phyloP scores from a whole-genome alignment of 2,113 vertebrate species.

The Anoura caudifer region DNA sequence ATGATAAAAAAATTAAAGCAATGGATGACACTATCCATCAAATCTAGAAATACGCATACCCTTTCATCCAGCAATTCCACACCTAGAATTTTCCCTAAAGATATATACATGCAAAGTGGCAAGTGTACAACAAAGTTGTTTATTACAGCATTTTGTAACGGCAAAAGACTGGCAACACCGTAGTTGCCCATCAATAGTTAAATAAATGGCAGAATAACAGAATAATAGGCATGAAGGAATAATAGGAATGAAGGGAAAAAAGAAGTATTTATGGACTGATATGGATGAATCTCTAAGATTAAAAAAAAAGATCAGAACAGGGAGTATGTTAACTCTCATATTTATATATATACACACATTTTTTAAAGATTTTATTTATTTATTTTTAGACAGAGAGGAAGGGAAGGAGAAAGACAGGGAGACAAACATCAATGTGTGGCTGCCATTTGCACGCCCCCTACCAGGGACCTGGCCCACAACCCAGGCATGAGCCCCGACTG shows the following conservation, averaged over 20 bases:
- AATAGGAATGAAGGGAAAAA: neutral
- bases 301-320: neutral
- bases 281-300: neutral
- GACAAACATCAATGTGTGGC: too few species aligned
- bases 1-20: slow-evolving; percentile 33
- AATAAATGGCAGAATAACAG: neutral
- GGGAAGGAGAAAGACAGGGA: too few species aligned
- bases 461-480: too few species aligned
- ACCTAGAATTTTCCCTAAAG: slow-evolving; percentile 28
- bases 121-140: neutral
- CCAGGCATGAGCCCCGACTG: too few species aligned
- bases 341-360: too few species aligned
- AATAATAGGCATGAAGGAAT: neutral
- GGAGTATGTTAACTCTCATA: neutral
- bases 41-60: neutral
- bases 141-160: slow-evolving; percentile 11
- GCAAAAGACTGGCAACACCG: neutral
- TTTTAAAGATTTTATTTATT: too few species aligned
- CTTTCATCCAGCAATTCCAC: neutral
- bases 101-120: neutral
- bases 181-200: neutral
- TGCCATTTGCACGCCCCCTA: too few species aligned
- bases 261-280: neutral
- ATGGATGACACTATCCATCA: neutral
- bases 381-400: too few species aligned